Conservation (phyloP, 2,113 vertebrate genomes). For the Pardalotus punctatus region DNA sequence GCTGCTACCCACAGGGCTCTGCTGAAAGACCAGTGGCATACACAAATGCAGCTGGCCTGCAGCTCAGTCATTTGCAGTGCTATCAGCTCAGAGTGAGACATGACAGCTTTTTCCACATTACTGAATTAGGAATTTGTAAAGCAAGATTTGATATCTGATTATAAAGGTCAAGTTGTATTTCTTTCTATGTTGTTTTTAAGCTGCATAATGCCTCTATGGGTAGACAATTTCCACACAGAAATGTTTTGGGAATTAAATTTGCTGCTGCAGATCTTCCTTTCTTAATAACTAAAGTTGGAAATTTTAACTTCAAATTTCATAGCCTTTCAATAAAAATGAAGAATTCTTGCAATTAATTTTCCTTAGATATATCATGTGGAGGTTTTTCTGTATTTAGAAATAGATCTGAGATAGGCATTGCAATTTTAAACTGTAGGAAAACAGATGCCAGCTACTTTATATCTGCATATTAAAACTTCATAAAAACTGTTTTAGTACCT, state of each 20-base stretch:
- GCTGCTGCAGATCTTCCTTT: background rate
- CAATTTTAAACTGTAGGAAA: background rate
- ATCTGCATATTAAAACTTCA: background rate
- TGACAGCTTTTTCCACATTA: background rate
- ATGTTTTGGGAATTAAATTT: background rate
- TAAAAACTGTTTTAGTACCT: background rate
- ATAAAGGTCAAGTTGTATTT: background rate
- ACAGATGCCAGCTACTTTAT: background rate
- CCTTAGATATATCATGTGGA: rapidly evolving
- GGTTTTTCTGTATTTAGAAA: background rate
- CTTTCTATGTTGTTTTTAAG: background rate
- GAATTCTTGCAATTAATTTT: background rate
- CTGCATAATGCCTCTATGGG: rapidly evolving
- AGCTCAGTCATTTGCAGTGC: background rate
- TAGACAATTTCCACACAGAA: background rate
- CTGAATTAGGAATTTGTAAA: background rate
- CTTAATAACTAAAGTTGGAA: background rate
- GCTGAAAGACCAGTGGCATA: background rate
- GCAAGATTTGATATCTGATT: background rate
- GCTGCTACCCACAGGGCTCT: background rate
- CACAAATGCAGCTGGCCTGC: background rate
- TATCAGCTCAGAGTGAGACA: background rate
- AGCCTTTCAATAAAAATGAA: background rate
- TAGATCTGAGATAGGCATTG: background rate
- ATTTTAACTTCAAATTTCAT: background rate